Evolutionary conservation across 2,888 invertebrate species (phyloP).

Genomic region (Erynnis tages): DNA sequence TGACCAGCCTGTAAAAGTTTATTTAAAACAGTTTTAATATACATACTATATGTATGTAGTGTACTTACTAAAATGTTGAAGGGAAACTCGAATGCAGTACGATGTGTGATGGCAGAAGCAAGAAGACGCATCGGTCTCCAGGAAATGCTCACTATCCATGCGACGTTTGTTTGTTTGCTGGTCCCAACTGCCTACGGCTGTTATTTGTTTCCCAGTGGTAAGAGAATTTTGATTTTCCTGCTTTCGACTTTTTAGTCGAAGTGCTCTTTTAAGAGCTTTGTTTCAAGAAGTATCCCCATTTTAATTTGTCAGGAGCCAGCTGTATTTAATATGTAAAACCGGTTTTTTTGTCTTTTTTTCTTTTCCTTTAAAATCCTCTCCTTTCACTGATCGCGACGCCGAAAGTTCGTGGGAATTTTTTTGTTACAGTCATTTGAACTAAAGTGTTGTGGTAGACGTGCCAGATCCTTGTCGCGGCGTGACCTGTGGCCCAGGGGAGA

Average conservation of each 20-base stretch:
- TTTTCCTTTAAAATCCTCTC: not conserved
- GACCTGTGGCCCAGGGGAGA: slow-evolving; percentile 89
- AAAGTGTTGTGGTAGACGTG: slow-evolving; percentile 58
- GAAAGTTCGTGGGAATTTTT: slow-evolving; percentile 23
- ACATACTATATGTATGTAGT: too few species aligned
- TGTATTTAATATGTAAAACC: too few species aligned
- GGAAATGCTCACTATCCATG: slow-evolving; percentile 55
- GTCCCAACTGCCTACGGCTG: slow-evolving; percentile 61
- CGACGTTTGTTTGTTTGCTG: slow-evolving; percentile 46
- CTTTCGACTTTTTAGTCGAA: too few species aligned
- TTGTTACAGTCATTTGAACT: slow-evolving; percentile 41
- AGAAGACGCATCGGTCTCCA: slow-evolving; percentile 31
- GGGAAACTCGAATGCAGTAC: slow-evolving; percentile 18
- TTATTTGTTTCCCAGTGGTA: slow-evolving; percentile 80
- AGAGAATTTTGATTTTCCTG: too few species aligned
- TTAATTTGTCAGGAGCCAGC: too few species aligned
- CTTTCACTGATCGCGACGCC: not conserved
- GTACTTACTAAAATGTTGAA: slow-evolving; percentile 1
- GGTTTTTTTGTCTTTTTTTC: not conserved
- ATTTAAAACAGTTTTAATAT: too few species aligned
- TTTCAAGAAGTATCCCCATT: not conserved
- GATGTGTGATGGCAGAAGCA: slow-evolving; percentile 56
- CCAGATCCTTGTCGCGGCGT: slow-evolving; percentile 89
- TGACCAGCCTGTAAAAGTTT: too few species aligned
- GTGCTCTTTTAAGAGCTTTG: too few species aligned